phyloP scores from a whole-genome alignment of 2,888 invertebrate species.

The Apodemia zela region DNA sequence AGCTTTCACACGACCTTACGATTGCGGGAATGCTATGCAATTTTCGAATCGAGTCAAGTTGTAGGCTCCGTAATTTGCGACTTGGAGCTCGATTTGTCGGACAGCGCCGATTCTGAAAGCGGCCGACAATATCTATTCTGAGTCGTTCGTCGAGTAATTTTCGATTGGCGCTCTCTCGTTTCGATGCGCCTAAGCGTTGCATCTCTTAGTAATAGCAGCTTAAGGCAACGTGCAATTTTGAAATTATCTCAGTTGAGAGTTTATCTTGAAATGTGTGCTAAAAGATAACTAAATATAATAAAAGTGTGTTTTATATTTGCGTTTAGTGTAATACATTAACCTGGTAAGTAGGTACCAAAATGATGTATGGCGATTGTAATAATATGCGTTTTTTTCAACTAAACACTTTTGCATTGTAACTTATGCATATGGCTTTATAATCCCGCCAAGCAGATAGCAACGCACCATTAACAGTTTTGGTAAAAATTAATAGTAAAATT shows the following conservation, averaged over 20 bases:
- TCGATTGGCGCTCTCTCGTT: constrained; percentile 47
- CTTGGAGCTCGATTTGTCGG: constrained; percentile 63
- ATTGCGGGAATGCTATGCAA: constrained; percentile 59
- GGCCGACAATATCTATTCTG: constrained; percentile 60
- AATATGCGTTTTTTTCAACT: too few species aligned
- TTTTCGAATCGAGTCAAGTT: constrained; percentile 53
- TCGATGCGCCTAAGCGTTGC: constrained; percentile 35
- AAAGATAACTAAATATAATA: too few species aligned
- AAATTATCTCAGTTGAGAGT: constrained; percentile 70
- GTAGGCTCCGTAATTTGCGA: constrained; percentile 66
- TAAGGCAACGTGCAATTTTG: constrained; percentile 70
- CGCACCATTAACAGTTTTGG: too few species aligned
- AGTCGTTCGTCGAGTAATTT: constrained; percentile 48
- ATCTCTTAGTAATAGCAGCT: constrained; percentile 60
- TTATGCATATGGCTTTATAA: too few species aligned
- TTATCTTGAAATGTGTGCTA: constrained; percentile 41
- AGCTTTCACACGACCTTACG: constrained; percentile 64
- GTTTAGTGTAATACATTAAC: too few species aligned
- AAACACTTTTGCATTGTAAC: too few species aligned
- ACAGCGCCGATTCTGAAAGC: constrained; percentile 51
- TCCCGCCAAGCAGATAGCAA: too few species aligned
- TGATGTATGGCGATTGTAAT: too few species aligned
- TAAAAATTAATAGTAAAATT: too few species aligned
- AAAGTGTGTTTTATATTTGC: too few species aligned
- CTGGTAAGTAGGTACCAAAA: too few species aligned